Base-by-base conservation (phyloP, 2,888 invertebrate species). In the Mechanitis mazaeus region DNA sequence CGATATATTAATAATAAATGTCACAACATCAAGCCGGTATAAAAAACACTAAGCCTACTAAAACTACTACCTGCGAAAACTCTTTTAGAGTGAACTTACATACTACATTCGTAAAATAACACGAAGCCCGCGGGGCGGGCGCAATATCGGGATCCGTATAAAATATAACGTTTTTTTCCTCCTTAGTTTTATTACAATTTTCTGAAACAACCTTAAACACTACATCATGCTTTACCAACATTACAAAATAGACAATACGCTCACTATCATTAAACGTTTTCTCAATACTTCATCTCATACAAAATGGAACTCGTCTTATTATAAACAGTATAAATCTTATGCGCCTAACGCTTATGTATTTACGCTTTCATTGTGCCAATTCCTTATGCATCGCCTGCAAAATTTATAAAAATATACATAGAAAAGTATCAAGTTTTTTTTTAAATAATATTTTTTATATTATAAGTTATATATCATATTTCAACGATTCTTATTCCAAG, bases 11-110 rank as follows among this genome's bases (percentile, higher is more conserved):
- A 83, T 83, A 81, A 84, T 83, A 87, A 86, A 86, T 85, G 85
- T 90, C 90, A 90, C 90, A 91, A 91, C 91, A 90, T 90, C 87
- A 90, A 90, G 90, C 91, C 84, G 80, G 90, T 91, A 90, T 90
- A 91, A 91, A 84, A 91, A 91, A 89, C 90, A 88, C 89, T 91
- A 91, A 90, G 90, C 90, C 85, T 90, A 89, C 83, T 85, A 88
- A 84, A 84, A 81, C 88, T 89, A 89, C 89, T 89, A 86, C 87
- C 87, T 89, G 86, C 86, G 83, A 86, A 87, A 83, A 85, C 90
- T 89, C 90, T 91, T 91, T 90, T 82, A 81, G 90, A 90, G 90
- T 78, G 80, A 82, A 85, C 90, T 90, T 90, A 90, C 80, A 75
- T 65, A 71, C 87, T 89, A 89, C 66, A 69, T 83, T 87, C 87